Evolutionary conservation across 2,113 vertebrate genomes (phyloP).

Genomic region (Scomber scombrus): DNA sequence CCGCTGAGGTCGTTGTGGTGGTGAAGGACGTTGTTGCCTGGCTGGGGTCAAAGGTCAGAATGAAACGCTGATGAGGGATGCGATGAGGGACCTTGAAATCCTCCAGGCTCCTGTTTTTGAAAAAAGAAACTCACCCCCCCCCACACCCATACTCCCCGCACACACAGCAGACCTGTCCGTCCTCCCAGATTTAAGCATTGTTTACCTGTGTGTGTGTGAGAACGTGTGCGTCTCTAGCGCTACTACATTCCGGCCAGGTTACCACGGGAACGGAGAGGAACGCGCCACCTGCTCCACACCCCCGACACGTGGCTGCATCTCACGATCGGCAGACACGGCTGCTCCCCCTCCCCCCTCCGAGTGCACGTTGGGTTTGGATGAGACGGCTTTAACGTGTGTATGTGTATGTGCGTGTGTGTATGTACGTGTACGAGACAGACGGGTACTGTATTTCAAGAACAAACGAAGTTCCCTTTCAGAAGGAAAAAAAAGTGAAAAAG

Average conservation of each 20-base stretch:
- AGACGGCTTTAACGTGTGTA: conserved; percentile 18
- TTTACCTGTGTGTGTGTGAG: conserved; percentile 72
- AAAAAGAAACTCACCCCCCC: background rate
- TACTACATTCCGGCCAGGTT: conserved; percentile 75
- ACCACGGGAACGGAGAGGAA: conserved; percentile 52
- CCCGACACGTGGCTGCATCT: conserved; percentile 1
- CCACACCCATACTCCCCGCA: background rate
- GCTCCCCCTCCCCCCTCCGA: conserved; percentile 2
- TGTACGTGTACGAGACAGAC: conserved; percentile 1
- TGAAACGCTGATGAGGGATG: conserved; percentile 73
- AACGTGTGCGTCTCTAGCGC: background rate
- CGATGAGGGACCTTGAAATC: conserved; percentile 76
- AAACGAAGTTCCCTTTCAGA: conserved; percentile 26
- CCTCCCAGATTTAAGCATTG: conserved; percentile 50
- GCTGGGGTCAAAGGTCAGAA: conserved; percentile 78
- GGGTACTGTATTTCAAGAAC: conserved; percentile 46
- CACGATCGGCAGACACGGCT: conserved; percentile 3
- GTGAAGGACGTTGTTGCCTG: background rate
- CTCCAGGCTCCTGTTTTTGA: conserved; percentile 31
- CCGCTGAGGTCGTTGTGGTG: conserved; percentile 2
- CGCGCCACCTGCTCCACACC: background rate
- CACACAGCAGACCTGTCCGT: conserved; percentile 54
- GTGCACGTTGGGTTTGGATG: conserved; percentile 2
- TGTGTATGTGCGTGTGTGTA: conserved; percentile 12
- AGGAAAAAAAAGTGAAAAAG: conserved; percentile 4